Conservation (phyloP, 1,140 invertebrate species). For the Ips typographus region DNA sequence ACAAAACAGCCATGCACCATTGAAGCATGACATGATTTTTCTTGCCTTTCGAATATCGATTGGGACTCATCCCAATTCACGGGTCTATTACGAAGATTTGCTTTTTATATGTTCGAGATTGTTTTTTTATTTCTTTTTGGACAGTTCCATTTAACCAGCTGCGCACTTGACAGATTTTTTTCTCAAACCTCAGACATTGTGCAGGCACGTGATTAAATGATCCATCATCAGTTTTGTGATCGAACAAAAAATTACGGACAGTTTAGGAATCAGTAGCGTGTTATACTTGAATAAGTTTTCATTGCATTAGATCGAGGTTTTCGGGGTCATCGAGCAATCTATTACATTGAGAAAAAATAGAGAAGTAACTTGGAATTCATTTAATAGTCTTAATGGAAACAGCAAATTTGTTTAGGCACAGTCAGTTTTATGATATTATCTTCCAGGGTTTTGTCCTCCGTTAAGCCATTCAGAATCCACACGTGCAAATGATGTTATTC, state of each 20-base stretch:
- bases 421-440: no score
- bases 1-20: constrained; percentile 32
- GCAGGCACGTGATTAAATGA: constrained; percentile 35
- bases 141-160: constrained; percentile 35
- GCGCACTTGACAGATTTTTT: constrained; percentile 35
- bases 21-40: constrained; percentile 33
- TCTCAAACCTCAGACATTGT: constrained; percentile 30
- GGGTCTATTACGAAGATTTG: constrained; percentile 32
- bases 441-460: no score
- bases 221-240: constrained; percentile 26
- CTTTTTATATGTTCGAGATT: constrained; percentile 15
- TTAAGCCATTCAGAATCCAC: no score
- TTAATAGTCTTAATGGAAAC: neutral
- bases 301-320: no score
- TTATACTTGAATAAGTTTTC: neutral
- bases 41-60: constrained; percentile 22
- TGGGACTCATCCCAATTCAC: constrained; percentile 25
- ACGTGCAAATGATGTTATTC: no score
- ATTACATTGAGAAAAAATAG: no score
- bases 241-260: constrained; percentile 14
- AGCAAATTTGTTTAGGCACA: neutral
- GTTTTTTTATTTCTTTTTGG: constrained; percentile 15
- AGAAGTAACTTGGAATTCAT: neutral
- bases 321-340: no score
- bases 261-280: constrained; percentile 22